A percentile compares a stretch with the other conserved stretches of the same genome.
These are phyloP conservation scores for Amblyjoppa proteus DNA, from an alignment of 2,888 invertebrate genomes.

Conservation along the genomic window DNA sequence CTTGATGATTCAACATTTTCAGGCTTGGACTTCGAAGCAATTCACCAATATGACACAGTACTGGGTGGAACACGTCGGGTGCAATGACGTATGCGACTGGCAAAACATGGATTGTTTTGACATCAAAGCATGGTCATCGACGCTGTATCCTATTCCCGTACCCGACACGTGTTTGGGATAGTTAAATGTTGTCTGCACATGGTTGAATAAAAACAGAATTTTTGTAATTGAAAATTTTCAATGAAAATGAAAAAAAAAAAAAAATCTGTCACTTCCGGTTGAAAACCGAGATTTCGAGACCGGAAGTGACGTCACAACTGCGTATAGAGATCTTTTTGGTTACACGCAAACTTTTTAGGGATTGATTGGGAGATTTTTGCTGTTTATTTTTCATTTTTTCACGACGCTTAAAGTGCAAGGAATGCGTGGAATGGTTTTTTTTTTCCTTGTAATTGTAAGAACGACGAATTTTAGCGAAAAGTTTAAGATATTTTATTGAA, in stretches of 20 bases:
- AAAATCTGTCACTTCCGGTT: no score
- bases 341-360: no score
- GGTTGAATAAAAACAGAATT: background rate
- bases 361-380: no score
- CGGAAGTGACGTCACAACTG: no score
- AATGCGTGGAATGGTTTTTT: background rate
- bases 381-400: no score
- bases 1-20: conserved; percentile 8
- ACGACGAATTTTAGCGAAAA: conserved; percentile 72
- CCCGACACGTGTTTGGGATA: conserved; percentile 69
- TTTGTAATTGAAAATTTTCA: background rate
- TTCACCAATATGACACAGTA: conserved; percentile 72
- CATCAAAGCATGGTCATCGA: conserved; percentile 73
- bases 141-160: conserved; percentile 74
- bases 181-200: background rate
- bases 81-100: conserved; percentile 71
- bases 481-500: conserved; percentile 76
- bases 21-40: conserved; percentile 67
- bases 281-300: no score
- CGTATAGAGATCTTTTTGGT: no score
- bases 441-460: background rate
- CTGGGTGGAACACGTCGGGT: conserved; percentile 75
- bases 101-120: conserved; percentile 74
- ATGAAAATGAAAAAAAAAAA: no score
- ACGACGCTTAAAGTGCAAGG: no score